Evolutionary conservation across 2,888 invertebrate genomes (phyloP).

Genomic region (Campoletis raptor): DNA sequence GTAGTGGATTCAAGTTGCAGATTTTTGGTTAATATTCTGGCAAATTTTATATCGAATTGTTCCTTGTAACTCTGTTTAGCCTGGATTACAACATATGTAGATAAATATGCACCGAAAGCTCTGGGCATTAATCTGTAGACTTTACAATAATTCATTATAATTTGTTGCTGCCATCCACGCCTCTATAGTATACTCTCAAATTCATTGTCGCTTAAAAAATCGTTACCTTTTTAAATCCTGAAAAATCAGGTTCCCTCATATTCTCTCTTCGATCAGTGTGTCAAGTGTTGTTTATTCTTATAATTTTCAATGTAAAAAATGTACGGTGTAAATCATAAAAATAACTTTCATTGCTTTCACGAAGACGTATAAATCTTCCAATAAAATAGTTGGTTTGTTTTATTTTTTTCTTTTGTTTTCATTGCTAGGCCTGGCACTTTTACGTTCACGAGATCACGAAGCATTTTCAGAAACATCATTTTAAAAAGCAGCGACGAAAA

Average conservation of each 20-base stretch:
- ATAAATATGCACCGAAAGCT: conserved; percentile 75
- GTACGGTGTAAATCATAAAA: conserved; percentile 65
- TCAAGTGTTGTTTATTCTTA: conserved; percentile 37
- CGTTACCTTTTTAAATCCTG: conserved; percentile 72
- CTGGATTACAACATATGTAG: conserved; percentile 68
- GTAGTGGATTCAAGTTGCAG: neutral
- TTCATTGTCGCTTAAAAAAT: conserved; percentile 76
- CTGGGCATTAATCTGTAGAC: conserved; percentile 81
- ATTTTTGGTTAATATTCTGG: neutral
- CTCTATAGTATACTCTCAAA: conserved; percentile 74
- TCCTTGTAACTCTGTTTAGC: neutral
- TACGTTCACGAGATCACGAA: conserved; percentile 78
- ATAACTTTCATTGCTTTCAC: conserved; percentile 68
- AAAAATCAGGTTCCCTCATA: conserved; percentile 74
- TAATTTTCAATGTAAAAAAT: conserved; percentile 65
- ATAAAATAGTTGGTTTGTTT: conserved; percentile 54
- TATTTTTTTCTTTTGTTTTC: conserved; percentile 16
- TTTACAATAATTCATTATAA: conserved; percentile 81
- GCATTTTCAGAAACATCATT: conserved; percentile 80
- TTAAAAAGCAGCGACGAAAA: conserved; percentile 34
- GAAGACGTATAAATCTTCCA: conserved; percentile 55
- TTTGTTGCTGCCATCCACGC: conserved; percentile 70
- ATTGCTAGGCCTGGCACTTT: conserved; percentile 78
- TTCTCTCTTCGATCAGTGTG: conserved; percentile 17
- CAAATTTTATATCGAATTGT: neutral